These are phyloP conservation scores for Pseudomugil tenellus DNA, from an alignment of 2,797 vertebrate species.

Conservation along the genomic window DNA sequence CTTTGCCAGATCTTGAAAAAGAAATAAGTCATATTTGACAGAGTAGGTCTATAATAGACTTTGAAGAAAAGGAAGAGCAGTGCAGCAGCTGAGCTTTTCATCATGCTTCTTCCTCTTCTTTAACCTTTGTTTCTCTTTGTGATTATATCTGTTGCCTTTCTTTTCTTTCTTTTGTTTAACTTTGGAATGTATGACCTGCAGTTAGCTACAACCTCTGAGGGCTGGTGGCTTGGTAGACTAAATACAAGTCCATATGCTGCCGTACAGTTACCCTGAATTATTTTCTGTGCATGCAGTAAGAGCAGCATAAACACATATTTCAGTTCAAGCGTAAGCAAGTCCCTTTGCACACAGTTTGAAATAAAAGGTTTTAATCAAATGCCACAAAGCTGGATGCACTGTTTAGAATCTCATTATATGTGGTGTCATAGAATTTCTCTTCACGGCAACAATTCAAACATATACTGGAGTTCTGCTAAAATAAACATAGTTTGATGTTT, in stretches of 20 bases:
- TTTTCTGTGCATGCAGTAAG: neutral
- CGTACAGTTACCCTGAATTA: neutral
- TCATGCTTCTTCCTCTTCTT: neutral
- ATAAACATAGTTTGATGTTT: neutral
- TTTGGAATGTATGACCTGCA: neutral
- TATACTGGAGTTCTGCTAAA: neutral
- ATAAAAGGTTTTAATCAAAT: neutral
- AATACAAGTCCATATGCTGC: neutral
- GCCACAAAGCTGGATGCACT: neutral
- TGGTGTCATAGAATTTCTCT: neutral
- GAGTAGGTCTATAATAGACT: neutral
- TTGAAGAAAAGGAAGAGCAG: neutral
- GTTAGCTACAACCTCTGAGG: neutral
- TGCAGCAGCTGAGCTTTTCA: neutral
- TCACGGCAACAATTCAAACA: neutral
- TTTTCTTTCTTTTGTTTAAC: neutral
- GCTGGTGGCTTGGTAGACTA: neutral
- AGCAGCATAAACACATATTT: neutral
- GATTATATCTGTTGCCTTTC: neutral
- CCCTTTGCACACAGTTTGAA: neutral
- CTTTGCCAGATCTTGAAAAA: neutral
- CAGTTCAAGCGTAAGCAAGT: neutral
- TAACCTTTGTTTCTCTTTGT: neutral
- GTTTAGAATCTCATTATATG: neutral
- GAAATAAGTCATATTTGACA: neutral